Conservation (phyloP, 2,113 vertebrate genomes). For the Apeltes quadracus region DNA sequence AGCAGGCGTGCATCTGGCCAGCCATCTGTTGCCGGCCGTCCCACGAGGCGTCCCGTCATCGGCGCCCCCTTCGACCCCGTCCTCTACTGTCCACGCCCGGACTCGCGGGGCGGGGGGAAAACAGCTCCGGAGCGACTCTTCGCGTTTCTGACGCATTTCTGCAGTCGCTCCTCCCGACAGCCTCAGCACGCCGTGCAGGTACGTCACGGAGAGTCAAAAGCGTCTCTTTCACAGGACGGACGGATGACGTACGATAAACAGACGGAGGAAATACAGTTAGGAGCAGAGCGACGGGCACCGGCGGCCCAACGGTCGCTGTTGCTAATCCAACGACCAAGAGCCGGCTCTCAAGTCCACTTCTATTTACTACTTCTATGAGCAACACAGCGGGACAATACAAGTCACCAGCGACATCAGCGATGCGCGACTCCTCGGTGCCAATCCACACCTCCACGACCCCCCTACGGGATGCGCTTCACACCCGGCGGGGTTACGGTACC, state of each 20-base stretch:
- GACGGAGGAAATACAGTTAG: not conserved
- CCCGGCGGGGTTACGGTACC: conserved; percentile 60
- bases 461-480: conserved; percentile 4
- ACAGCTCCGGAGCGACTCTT: not conserved
- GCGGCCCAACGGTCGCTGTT: no score
- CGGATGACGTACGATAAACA: not conserved
- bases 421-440: not conserved
- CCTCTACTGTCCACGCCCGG: conserved; percentile 65
- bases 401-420: no score
- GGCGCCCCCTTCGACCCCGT: conserved; percentile 54
- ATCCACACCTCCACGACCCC: conserved; percentile 16
- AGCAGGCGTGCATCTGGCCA: conserved; percentile 70
- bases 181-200: not conserved
- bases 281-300: not conserved
- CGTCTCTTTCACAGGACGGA: not conserved
- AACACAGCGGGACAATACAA: no score
- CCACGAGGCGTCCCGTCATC: conserved; percentile 67
- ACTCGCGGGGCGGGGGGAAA: conserved; percentile 23
- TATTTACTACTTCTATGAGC: no score
- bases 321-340: no score
- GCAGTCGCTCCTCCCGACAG: not conserved
- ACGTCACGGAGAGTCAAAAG: not conserved
- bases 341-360: not conserved
- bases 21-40: conserved; percentile 76
- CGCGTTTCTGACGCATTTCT: conserved; percentile 17